phyloP scores from a whole-genome alignment of 1,140 invertebrate genomes.

The Aphidius gifuensis region DNA sequence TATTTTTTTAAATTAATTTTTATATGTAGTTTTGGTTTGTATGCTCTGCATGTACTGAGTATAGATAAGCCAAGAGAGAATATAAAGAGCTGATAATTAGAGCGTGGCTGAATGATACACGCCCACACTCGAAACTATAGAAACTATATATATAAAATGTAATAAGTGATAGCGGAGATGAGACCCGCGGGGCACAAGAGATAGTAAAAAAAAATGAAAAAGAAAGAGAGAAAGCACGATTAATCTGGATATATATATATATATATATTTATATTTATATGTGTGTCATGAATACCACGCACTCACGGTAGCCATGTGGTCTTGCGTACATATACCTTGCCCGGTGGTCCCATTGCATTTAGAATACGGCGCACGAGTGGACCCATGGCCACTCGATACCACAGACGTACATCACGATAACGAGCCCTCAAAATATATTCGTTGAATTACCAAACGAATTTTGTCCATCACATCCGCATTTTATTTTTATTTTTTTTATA shows the following conservation, averaged over 20 bases:
- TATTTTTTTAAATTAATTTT: too few species aligned
- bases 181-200: background rate
- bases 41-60: too few species aligned
- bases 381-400: conserved; percentile 22
- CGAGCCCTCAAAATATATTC: conserved; percentile 18
- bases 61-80: conserved; percentile 7
- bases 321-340: conserved; percentile 10
- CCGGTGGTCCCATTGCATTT: conserved; percentile 30
- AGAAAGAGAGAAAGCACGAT: conserved; percentile 5
- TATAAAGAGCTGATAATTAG: conserved; percentile 24
- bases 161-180: conserved; percentile 15
- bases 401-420: conserved; percentile 22
- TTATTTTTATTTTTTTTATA: too few species aligned
- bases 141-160: conserved; percentile 4
- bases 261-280: conserved; percentile 1
- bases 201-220: too few species aligned
- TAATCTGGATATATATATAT: conserved; percentile 3
- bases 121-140: conserved; percentile 21
- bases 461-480: too few species aligned
- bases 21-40: too few species aligned
- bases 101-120: conserved; percentile 17
- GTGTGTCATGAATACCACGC: conserved; percentile 14
- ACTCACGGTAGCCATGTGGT: conserved; percentile 25
- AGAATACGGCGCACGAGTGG: conserved; percentile 20
- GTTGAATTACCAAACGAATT: too few species aligned